Conservation (phyloP, 2,888 invertebrate genomes). For the Tortricodes alternella region DNA sequence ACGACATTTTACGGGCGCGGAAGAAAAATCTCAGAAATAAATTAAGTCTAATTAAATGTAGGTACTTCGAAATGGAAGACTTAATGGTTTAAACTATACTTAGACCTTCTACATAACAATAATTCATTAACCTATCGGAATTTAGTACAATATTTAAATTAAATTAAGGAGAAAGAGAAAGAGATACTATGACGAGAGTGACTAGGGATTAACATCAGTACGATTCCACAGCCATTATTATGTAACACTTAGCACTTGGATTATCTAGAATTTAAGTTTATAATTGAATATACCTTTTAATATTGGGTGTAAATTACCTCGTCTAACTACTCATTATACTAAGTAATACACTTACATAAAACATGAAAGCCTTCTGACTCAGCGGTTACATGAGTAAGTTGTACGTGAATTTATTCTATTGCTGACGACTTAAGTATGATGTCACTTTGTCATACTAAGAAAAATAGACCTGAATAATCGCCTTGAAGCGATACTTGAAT, state of each 20-base stretch:
- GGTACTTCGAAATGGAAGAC: conserved; percentile 78
- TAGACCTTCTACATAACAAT: conserved; percentile 49
- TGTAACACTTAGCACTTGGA: conserved; percentile 75
- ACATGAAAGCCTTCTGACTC: conserved; percentile 33
- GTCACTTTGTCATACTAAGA: not conserved
- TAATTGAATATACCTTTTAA: conserved; percentile 52
- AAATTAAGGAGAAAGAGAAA: conserved; percentile 53
- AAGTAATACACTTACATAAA: conserved; percentile 43
- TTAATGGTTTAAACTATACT: conserved; percentile 48
- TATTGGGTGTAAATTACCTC: conserved; percentile 48
- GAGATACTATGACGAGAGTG: conserved; percentile 54
- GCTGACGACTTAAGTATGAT: conserved; percentile 1
- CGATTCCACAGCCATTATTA: conserved; percentile 81
- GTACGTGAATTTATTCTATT: conserved; percentile 11
- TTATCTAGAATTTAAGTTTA: conserved; percentile 57
- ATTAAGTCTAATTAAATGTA: conserved; percentile 56
- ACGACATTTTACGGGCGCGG: conserved; percentile 68
- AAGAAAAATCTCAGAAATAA: conserved; percentile 58
- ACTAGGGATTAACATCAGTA: conserved; percentile 74
- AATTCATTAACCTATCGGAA: conserved; percentile 53
- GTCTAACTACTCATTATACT: conserved; percentile 41
- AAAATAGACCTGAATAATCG: not conserved
- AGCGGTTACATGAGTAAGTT: conserved; percentile 8
- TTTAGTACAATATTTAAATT: conserved; percentile 51
- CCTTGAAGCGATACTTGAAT: not conserved